Conservation (phyloP, 2,113 vertebrate species). For the Leuciscus idus region DNA sequence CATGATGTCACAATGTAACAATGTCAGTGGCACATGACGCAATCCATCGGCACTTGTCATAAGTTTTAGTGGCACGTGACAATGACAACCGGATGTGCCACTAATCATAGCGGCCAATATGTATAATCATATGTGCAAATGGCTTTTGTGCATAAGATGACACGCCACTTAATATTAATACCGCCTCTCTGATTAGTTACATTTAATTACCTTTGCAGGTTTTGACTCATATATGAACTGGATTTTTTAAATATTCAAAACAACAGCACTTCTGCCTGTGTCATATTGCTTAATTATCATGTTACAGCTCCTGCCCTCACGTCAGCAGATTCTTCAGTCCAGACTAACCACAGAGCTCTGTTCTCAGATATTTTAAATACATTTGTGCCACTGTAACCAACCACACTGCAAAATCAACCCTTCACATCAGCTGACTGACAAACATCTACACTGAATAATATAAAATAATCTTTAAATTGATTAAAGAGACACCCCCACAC, state of each 20-base stretch:
- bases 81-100: too few relatives aligned
- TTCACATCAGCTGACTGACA: not conserved
- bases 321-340: slow-evolving; percentile 27
- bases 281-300: slow-evolving; percentile 21
- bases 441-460: not conserved
- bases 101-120: too few relatives aligned
- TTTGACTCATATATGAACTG: not conserved
- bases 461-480: not conserved
- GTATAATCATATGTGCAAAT: too few relatives aligned
- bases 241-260: not conserved
- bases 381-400: not conserved
- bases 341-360: slow-evolving; percentile 17
- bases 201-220: too few relatives aligned
- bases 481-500: not conserved
- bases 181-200: too few relatives aligned
- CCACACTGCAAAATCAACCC: slow-evolving; percentile 6
- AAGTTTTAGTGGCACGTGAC: too few relatives aligned
- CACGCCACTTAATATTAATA: too few relatives aligned
- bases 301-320: slow-evolving; percentile 1
- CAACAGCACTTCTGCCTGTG: not conserved
- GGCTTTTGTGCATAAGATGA: too few relatives aligned
- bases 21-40: too few relatives aligned
- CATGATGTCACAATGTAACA: too few relatives aligned
- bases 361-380: not conserved
- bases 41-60: too few relatives aligned